A percentile compares a stretch with the other conserved stretches of the same genome.
These are phyloP conservation scores for Pipistrellus nathusii DNA, from an alignment of 2,797 vertebrate genomes.

Conservation along the genomic window DNA sequence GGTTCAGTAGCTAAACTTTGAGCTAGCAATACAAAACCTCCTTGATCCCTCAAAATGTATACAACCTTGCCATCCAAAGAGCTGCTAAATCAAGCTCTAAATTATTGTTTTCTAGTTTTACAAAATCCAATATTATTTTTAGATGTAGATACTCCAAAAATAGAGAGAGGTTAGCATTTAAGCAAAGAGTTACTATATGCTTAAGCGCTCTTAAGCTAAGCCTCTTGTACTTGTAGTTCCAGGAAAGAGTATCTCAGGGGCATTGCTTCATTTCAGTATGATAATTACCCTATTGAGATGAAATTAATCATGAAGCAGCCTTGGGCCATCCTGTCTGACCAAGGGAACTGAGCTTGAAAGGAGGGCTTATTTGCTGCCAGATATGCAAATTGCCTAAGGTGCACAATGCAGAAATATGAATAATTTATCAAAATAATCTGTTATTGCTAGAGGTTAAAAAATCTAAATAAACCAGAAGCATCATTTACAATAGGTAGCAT, in stretches of 20 bases:
- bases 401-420: slow-evolving; percentile 82
- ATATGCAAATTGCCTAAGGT: slow-evolving; percentile 85
- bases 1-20: neutral
- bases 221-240: slow-evolving; percentile 51
- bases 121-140: slow-evolving; percentile 29
- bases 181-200: slow-evolving; percentile 34
- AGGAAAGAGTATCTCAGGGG: slow-evolving; percentile 83
- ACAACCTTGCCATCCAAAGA: neutral
- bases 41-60: neutral
- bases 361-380: slow-evolving; percentile 82
- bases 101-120: neutral
- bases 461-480: slow-evolving; percentile 81
- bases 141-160: neutral
- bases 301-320: slow-evolving; percentile 88
- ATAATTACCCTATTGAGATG: slow-evolving; percentile 86
- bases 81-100: slow-evolving; percentile 22
- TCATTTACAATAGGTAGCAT: slow-evolving; percentile 80
- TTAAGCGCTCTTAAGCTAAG: slow-evolving; percentile 54
- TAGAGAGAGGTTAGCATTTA: slow-evolving; percentile 44
- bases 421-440: slow-evolving; percentile 88
- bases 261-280: slow-evolving; percentile 84
- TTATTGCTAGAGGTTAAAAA: slow-evolving; percentile 84
- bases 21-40: neutral
- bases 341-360: slow-evolving; percentile 82
- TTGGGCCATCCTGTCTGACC: slow-evolving; percentile 82